phyloP scores from a whole-genome alignment of 2,113 vertebrate species.

The Nothoprocta pentlandii region DNA sequence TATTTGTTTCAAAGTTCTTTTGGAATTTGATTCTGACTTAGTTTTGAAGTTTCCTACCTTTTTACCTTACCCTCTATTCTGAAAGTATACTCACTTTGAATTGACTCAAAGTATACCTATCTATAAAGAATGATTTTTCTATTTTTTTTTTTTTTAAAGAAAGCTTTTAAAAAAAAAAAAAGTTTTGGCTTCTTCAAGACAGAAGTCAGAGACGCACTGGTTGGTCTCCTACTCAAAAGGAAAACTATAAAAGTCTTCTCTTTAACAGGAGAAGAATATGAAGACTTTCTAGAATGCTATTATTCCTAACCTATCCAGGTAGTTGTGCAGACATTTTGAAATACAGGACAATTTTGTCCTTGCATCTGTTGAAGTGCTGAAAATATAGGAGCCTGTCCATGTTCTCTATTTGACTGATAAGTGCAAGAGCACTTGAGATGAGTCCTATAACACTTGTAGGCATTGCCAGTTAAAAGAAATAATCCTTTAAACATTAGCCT shows the following conservation, averaged over 20 bases:
- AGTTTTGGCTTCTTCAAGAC: background rate
- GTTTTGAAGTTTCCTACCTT: background rate
- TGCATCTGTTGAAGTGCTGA: background rate
- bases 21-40: background rate
- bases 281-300: background rate
- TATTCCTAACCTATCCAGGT: background rate
- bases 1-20: background rate
- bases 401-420: background rate
- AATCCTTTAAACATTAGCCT: background rate
- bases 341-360: background rate
- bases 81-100: background rate
- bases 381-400: background rate
- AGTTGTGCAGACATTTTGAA: background rate
- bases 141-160: no score
- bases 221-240: background rate
- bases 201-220: background rate
- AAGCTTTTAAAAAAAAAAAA: no score
- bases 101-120: background rate
- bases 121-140: background rate
- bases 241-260: background rate
- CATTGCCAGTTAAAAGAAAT: background rate
- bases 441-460: background rate
- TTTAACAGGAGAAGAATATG: background rate
- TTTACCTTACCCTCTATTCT: background rate
- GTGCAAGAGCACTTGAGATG: background rate